These are phyloP conservation scores for Chaetodon trifascialis DNA, from an alignment of 2,113 vertebrate species.

Conservation along the genomic window DNA sequence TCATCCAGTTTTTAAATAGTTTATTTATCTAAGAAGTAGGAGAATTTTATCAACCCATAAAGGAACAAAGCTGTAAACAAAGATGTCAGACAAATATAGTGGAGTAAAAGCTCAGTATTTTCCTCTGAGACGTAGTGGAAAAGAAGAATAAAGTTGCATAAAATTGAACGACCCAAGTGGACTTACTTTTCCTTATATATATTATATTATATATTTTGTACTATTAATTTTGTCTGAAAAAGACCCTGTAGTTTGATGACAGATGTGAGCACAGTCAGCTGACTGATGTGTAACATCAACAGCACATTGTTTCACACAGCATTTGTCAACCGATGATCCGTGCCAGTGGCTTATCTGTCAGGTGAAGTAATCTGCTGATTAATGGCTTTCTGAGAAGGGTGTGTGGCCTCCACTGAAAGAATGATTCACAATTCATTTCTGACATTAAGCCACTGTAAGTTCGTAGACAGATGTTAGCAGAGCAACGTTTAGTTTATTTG, in stretches of 20 bases:
- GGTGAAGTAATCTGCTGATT: constrained; percentile 19
- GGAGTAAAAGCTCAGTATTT: too few species aligned
- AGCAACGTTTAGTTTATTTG: neutral
- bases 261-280: neutral
- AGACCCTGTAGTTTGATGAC: neutral
- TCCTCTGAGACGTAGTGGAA: too few species aligned
- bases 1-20: too few species aligned
- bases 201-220: neutral
- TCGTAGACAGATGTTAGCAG: neutral
- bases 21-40: too few species aligned
- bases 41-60: too few species aligned
- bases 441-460: neutral
- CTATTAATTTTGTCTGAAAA: neutral
- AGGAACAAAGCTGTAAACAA: too few species aligned
- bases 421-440: constrained; percentile 11
- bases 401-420: constrained; percentile 12
- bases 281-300: neutral
- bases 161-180: too few species aligned
- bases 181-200: neutral
- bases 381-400: constrained; percentile 13
- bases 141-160: too few species aligned
- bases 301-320: neutral
- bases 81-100: too few species aligned
- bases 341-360: neutral
- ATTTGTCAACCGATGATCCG: neutral